Percentiles rank a stretch among this genome's conserved stretches.
These are phyloP conservation scores for Drosophila yooni DNA, from an alignment of 2,888 invertebrate species.

Conservation along the genomic window DNA sequence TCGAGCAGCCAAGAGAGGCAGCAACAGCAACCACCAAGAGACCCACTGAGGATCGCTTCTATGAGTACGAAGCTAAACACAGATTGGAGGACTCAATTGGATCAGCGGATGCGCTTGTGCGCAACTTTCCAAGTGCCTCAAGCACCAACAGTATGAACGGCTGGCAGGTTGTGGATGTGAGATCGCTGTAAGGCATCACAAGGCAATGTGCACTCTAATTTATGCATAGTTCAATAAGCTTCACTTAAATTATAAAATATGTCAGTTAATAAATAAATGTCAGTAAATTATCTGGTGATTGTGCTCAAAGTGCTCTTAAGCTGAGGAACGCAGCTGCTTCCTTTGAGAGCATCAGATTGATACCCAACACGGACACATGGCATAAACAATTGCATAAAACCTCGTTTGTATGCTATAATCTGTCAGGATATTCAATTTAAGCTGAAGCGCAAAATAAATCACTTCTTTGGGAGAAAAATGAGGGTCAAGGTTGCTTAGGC, in stretches of 20 bases:
- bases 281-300: background rate
- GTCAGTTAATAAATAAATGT: background rate
- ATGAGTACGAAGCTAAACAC: conserved; percentile 82
- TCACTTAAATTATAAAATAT: conserved; percentile 38
- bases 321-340: background rate
- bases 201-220: conserved; percentile 6
- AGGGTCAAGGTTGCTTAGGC: background rate
- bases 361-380: background rate
- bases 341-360: background rate
- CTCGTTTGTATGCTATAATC: background rate
- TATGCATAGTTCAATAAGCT: conserved; percentile 32
- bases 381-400: background rate
- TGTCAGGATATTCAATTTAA: background rate
- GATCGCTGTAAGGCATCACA: conserved; percentile 50
- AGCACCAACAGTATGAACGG: conserved; percentile 54
- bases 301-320: background rate
- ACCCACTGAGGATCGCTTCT: conserved; percentile 79
- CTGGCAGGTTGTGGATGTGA: conserved; percentile 77
- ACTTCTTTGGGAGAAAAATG: background rate
- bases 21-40: conserved; percentile 29
- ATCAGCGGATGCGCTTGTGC: conserved; percentile 41
- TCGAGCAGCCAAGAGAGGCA: conserved; percentile 75
- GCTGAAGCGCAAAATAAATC: background rate
- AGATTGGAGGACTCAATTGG: conserved; percentile 55
- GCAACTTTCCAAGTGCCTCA: conserved; percentile 56